Evolutionary conservation across 53 echinoderm and acorn worm genomes (phyloP), one percentile per base, ranked within the genome.

Genomic region (Echinarachnius parma): DNA sequence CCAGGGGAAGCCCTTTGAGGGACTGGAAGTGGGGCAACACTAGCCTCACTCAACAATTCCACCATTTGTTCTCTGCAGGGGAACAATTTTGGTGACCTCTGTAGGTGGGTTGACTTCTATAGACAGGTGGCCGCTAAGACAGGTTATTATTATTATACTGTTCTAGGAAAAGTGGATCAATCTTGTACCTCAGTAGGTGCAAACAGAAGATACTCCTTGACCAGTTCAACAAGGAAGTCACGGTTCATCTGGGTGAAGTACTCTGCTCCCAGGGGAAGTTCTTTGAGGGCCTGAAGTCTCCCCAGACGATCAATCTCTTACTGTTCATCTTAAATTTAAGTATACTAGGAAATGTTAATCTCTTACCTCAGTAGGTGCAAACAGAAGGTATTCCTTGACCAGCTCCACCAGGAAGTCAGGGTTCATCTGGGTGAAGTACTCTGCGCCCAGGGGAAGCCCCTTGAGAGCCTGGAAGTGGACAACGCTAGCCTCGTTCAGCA

Each of bases 151-250:
- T n/a, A n/a, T n/a, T n/a, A n/a, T n/a, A n/a, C n/a, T n/a, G n/a
- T n/a, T n/a, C n/a, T n/a, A n/a, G n/a, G n/a, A n/a, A n/a, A n/a
- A n/a, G n/a, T n/a, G n/a, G n/a, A n/a, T n/a, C n/a, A n/a, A n/a
- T n/a, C n/a, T n/a, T n/a, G n/a, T 66, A 96, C 98, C 88, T 91
- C 90, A 1, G 88, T 90, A 3, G 98, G 98, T 35, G 91, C 98
- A 88, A 86, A 96, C 53, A 64, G 80, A 4, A 96, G 83, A 50
- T 96, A 91, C n/a, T 96, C 91, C 48, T 85, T 84, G 57, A 91
- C 88, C 44, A 96, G 63, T 63, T 96, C 98, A 13, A 96, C 60
- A 21, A 96, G 48, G 67, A 96, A 96, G 55, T 96, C 98, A 19
- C 88, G 98, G 46, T 96, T 96, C 85, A 96, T 77, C 34, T 85